These are phyloP conservation scores for Vidua macroura DNA, from an alignment of 2,113 vertebrate genomes.

Conservation along the genomic window DNA sequence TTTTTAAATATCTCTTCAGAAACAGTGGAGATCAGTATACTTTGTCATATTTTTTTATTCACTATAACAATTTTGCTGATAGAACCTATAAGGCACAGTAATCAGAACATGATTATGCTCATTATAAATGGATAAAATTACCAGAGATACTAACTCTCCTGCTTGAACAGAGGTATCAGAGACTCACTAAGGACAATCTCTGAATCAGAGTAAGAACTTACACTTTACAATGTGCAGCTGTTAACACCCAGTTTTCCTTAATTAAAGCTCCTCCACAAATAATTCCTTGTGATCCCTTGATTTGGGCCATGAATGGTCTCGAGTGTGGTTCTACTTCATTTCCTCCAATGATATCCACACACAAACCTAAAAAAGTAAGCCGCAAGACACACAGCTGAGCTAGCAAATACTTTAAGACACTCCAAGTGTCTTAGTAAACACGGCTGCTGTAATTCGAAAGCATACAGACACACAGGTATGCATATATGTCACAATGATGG, in stretches of 20 bases:
- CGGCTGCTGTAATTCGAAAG: background rate
- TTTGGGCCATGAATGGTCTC: conserved; percentile 72
- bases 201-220: conserved; percentile 52
- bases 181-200: background rate
- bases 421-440: background rate
- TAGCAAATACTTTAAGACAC: background rate
- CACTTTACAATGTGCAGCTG: conserved; percentile 72
- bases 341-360: conserved; percentile 71
- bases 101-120: background rate
- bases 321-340: conserved; percentile 62
- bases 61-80: background rate
- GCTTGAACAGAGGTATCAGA: background rate
- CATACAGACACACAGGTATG: background rate
- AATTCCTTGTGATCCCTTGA: rapidly evolving
- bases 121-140: background rate
- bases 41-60: background rate
- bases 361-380: conserved; percentile 49
- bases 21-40: background rate
- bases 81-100: background rate
- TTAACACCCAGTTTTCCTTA: conserved; percentile 73
- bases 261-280: conserved; percentile 71
- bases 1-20: background rate
- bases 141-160: background rate
- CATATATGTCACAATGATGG: background rate
- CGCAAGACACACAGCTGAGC: background rate